Evolutionary conservation across 2,888 invertebrate genomes (phyloP).

Genomic region (Hirudinaria manillensis): DNA sequence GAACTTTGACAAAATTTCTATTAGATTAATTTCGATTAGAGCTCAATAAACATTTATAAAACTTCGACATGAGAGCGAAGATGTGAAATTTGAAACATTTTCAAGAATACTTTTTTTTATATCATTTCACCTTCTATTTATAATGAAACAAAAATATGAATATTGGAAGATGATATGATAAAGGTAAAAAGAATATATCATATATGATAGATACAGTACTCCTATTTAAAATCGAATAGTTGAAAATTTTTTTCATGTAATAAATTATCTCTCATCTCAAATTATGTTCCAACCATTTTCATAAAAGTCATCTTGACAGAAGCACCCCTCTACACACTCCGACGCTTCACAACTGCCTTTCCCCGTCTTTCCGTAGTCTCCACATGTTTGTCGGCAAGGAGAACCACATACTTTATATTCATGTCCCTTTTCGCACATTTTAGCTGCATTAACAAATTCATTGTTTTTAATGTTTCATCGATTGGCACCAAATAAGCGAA

Average conservation of each 20-base stretch:
- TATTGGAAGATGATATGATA: too few relatives aligned
- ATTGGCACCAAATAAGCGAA: background rate
- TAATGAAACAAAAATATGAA: too few relatives aligned
- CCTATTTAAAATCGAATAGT: too few relatives aligned
- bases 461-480: too few relatives aligned
- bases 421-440: constrained; percentile 36
- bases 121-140: too few relatives aligned
- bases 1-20: too few relatives aligned
- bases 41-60: background rate
- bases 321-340: constrained; percentile 48
- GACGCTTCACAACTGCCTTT: constrained; percentile 17
- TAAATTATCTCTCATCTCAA: too few relatives aligned
- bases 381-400: constrained; percentile 33
- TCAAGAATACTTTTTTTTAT: background rate
- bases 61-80: too few relatives aligned
- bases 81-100: background rate
- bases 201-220: too few relatives aligned
- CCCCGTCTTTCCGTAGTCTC: background rate
- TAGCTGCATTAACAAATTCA: constrained; percentile 22
- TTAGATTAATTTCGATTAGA: background rate
- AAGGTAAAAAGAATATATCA: too few relatives aligned
- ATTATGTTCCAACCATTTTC: constrained; percentile 38
- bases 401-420: constrained; percentile 35
- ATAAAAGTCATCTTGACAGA: constrained; percentile 46
- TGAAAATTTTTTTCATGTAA: too few relatives aligned